These are phyloP conservation scores for Tromatobia lineatoria DNA, from an alignment of 2,888 invertebrate genomes.

Conservation along the genomic window DNA sequence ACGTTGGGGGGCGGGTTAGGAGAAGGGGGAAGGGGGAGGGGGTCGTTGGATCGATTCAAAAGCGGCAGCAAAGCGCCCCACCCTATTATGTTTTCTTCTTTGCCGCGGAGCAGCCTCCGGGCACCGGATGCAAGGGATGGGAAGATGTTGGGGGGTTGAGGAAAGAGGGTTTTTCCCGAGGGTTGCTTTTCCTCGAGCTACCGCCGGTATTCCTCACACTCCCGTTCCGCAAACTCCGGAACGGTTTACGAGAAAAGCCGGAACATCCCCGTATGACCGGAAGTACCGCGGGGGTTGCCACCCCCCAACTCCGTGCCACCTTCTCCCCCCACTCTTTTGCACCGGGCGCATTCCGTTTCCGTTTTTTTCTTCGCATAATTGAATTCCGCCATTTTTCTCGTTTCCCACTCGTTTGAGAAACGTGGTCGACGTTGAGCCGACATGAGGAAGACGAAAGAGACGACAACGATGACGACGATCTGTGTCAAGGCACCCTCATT, in stretches of 20 bases:
- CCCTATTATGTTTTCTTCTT: slow-evolving; percentile 82
- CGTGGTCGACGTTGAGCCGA: background rate
- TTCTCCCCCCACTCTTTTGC: slow-evolving; percentile 39
- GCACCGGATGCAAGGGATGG: slow-evolving; percentile 5
- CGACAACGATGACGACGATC: slow-evolving; percentile 55
- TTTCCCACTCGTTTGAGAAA: slow-evolving; percentile 23
- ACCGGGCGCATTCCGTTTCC: background rate
- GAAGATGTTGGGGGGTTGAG: no score
- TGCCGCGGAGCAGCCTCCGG: slow-evolving; percentile 46
- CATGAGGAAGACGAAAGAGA: slow-evolving; percentile 6
- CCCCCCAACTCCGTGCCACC: background rate
- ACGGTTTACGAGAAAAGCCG: slow-evolving; percentile 74
- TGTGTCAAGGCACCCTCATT: slow-evolving; percentile 67
- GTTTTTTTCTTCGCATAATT: slow-evolving; percentile 73
- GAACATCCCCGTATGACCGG: slow-evolving; percentile 74
- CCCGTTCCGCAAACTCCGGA: slow-evolving; percentile 36
- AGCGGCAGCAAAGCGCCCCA: slow-evolving; percentile 83
- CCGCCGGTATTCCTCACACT: slow-evolving; percentile 26
- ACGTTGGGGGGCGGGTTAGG: slow-evolving; percentile 16
- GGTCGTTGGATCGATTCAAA: slow-evolving; percentile 84
- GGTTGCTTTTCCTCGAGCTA: slow-evolving; percentile 12
- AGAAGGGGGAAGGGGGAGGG: slow-evolving; percentile 40
- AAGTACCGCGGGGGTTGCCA: slow-evolving; percentile 69
- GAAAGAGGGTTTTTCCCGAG: background rate
- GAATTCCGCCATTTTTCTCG: slow-evolving; percentile 75